phyloP scores from a whole-genome alignment of 92 coral and sea anemone genomes.

The Parazoanthus swiftii region DNA sequence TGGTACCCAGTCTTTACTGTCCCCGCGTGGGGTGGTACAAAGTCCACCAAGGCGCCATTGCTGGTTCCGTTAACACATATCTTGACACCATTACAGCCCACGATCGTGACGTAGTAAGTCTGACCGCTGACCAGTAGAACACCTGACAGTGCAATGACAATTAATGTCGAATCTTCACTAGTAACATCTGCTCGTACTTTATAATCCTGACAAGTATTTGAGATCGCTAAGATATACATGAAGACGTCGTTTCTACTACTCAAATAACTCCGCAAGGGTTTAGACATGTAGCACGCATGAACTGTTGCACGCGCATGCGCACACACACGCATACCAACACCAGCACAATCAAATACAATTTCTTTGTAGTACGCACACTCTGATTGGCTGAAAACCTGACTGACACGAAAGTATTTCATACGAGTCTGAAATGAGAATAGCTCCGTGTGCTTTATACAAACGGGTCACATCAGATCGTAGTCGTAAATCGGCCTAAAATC shows the following conservation, averaged over 20 bases:
- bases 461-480: too few species aligned
- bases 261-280: too few species aligned
- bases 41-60: constrained; percentile 95
- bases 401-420: too few species aligned
- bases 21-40: constrained; percentile 89
- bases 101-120: constrained; percentile 79
- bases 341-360: too few species aligned
- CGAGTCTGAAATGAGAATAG: too few species aligned
- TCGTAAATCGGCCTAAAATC: too few species aligned
- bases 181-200: background rate
- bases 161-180: background rate
- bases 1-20: constrained; percentile 70
- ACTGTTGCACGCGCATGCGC: too few species aligned
- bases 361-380: too few species aligned
- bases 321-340: background rate
- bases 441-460: too few species aligned
- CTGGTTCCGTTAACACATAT: constrained; percentile 95
- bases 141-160: constrained; percentile 47
- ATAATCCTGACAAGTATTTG: background rate
- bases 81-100: constrained; percentile 89
- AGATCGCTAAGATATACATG: too few species aligned
- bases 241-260: too few species aligned
- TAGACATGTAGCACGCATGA: background rate
- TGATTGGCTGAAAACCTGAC: too few species aligned
- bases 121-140: constrained; percentile 76